phyloP scores from a whole-genome alignment of 2,113 vertebrate genomes.

The Theropithecus gelada region DNA sequence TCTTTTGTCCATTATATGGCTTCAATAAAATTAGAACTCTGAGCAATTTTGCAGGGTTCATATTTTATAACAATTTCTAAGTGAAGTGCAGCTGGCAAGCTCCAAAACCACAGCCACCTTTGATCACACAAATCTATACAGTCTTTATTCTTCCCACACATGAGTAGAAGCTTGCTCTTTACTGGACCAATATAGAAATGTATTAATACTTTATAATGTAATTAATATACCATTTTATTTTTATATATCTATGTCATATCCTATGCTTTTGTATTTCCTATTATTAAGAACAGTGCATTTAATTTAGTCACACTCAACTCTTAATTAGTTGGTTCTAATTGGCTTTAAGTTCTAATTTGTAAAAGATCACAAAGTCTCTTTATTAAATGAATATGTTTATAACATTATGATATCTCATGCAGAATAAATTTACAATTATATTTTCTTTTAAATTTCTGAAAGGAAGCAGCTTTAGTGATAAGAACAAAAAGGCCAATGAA shows the following conservation, averaged over 20 bases:
- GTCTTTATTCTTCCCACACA: not conserved
- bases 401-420: not conserved
- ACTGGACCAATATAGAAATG: not conserved
- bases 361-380: not conserved
- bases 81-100: not conserved
- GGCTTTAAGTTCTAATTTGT: conserved; percentile 16
- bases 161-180: not conserved
- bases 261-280: not conserved
- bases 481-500: not conserved
- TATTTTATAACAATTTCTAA: conserved; percentile 45
- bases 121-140: not conserved
- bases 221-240: not conserved
- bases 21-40: conserved; percentile 31
- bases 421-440: not conserved
- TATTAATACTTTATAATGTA: not conserved
- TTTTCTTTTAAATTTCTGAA: not conserved
- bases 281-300: not conserved
- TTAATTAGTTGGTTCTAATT: conserved; percentile 7
- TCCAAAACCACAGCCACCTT: not conserved
- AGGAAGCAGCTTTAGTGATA: not conserved
- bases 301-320: not conserved
- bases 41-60: not conserved
- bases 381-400: not conserved
- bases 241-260: not conserved
- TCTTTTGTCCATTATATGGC: conserved; percentile 19